phyloP scores from a whole-genome alignment of 2,888 invertebrate species.

The Caenorhabditis sp. region DNA sequence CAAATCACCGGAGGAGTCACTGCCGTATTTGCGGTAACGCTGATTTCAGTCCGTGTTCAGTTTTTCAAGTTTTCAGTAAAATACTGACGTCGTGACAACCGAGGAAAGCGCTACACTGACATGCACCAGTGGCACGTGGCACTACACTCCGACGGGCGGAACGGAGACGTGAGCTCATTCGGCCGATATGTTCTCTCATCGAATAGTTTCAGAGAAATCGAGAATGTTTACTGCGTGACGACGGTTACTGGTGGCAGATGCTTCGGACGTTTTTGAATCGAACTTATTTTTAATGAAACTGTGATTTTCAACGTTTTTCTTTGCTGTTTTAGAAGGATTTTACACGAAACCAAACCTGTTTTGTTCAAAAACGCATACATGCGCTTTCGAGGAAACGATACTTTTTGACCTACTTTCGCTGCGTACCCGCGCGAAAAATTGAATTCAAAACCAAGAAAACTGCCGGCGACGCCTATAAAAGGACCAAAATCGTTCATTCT shows the following conservation, averaged over 20 bases:
- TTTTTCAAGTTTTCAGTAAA: neutral
- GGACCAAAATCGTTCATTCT: neutral
- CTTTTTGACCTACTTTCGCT: conserved; percentile 14
- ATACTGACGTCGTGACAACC: neutral
- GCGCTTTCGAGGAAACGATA: too few species aligned
- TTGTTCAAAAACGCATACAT: neutral
- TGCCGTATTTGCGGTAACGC: neutral
- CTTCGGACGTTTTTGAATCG: too few species aligned
- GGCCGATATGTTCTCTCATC: neutral
- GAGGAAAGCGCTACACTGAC: neutral
- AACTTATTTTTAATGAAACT: too few species aligned
- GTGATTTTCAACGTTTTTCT: too few species aligned
- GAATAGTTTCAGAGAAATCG: neutral
- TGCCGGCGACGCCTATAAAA: conserved; percentile 21
- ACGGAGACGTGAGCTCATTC: neutral
- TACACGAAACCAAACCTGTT: too few species aligned
- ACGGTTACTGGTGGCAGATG: too few species aligned
- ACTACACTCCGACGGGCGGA: neutral
- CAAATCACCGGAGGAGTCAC: neutral
- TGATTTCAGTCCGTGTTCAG: neutral
- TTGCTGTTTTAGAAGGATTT: too few species aligned
- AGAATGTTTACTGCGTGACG: conserved; percentile 1
- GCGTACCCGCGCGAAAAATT: neutral
- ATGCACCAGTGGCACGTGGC: neutral
- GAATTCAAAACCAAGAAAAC: neutral